Percentiles rank a stretch among this genome's conserved stretches.
phyloP scores from a whole-genome alignment of 2,797 vertebrate genomes.

The Xenopus petersii region DNA sequence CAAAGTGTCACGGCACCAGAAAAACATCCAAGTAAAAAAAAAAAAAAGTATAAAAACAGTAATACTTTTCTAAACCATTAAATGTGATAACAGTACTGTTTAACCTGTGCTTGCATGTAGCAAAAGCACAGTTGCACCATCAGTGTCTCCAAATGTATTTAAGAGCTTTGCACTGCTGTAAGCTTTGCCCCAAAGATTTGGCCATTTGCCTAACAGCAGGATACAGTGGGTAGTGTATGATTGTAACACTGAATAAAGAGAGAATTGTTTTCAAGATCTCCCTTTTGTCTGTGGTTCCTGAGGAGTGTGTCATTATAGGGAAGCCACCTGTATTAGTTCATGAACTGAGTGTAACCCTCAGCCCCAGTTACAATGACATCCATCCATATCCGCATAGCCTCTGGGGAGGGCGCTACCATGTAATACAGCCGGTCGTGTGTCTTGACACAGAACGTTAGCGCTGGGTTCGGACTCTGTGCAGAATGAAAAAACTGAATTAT shows the following conservation, averaged over 20 bases:
- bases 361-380: slow-evolving; percentile 93
- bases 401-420: slow-evolving; percentile 88
- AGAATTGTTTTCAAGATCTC: not conserved
- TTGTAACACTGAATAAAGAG: slow-evolving; percentile 23
- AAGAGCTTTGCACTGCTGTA: not conserved
- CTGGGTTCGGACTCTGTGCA: slow-evolving; percentile 86
- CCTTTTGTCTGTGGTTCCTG: slow-evolving; percentile 9
- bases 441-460: slow-evolving; percentile 94
- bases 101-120: slow-evolving; percentile 1
- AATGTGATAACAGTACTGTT: slow-evolving; percentile 10
- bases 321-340: slow-evolving; percentile 70
- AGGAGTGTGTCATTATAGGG: slow-evolving; percentile 2
- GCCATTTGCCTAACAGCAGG: not conserved
- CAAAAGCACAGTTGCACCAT: not conserved
- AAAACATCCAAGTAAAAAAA: not conserved
- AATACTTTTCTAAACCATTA: slow-evolving; percentile 10
- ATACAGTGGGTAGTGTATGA: not conserved
- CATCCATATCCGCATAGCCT: slow-evolving; percentile 98
- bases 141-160: not conserved
- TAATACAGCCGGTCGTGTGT: slow-evolving; percentile 95
- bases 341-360: slow-evolving; percentile 93
- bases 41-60: slow-evolving; percentile 21
- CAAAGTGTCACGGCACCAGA: slow-evolving; percentile 6
- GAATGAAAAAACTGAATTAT: not conserved
- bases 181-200: not conserved